A percentile compares a stretch with the other conserved stretches of the same genome.
Conservation (phyloP, 2,888 invertebrate genomes). For the Apodemia hepburni region DNA sequence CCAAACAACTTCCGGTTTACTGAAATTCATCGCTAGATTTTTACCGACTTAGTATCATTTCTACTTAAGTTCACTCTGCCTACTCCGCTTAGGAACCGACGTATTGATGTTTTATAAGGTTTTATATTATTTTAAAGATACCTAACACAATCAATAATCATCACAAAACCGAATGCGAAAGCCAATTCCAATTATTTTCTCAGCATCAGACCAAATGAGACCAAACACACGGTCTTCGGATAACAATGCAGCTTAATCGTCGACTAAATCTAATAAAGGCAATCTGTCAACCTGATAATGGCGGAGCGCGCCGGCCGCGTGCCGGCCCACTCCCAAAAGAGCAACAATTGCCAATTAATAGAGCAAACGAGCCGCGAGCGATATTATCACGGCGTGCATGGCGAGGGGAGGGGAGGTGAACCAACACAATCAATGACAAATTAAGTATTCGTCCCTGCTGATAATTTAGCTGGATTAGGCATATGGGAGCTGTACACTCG, state of each 20-base stretch:
- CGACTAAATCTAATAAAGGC: slow-evolving; percentile 36
- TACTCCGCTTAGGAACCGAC: too few species aligned
- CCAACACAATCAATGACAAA: slow-evolving; percentile 14
- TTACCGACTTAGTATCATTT: too few species aligned
- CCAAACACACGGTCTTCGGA: neutral
- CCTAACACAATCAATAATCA: too few species aligned
- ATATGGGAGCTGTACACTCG: slow-evolving; percentile 1
- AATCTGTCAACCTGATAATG: slow-evolving; percentile 34
- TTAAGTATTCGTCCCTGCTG: slow-evolving; percentile 5
- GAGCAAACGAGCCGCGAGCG: slow-evolving; percentile 15
- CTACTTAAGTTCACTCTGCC: too few species aligned
- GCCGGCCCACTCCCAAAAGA: slow-evolving; percentile 44
- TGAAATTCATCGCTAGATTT: too few species aligned
- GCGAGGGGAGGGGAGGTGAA: neutral
- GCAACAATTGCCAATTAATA: slow-evolving; percentile 53
- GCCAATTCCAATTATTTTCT: neutral
- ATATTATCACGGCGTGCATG: slow-evolving; percentile 1
- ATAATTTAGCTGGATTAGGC: slow-evolving; percentile 8
- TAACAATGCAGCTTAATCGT: slow-evolving; percentile 12
- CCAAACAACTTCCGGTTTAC: too few species aligned
- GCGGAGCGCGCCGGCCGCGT: slow-evolving; percentile 29
- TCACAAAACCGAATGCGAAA: too few species aligned
- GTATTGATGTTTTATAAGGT: too few species aligned
- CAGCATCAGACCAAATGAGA: neutral
- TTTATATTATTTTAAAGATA: too few species aligned